Conservation (phyloP, 1,140 invertebrate genomes). For the Nautilus pompilius region DNA sequence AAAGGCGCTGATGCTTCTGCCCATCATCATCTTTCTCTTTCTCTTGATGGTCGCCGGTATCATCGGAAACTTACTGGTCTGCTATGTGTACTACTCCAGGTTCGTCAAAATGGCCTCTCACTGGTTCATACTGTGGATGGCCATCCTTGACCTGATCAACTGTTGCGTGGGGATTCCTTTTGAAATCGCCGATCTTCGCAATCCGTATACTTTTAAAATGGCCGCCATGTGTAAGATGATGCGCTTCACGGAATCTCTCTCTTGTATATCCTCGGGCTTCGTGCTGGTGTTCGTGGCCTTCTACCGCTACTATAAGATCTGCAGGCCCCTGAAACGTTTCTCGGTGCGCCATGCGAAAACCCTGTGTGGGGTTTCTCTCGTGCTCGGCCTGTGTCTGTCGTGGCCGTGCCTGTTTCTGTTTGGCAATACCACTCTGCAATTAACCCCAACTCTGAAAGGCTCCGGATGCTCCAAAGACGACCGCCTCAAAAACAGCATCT, state of each 20-base stretch:
- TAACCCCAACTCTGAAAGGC: neutral
- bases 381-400: neutral
- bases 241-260: neutral
- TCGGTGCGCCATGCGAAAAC: neutral
- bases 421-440: neutral
- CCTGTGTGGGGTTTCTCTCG: neutral
- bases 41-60: constrained; percentile 30
- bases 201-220: neutral
- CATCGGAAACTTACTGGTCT: constrained; percentile 31
- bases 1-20: constrained; percentile 15
- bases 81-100: constrained; percentile 28
- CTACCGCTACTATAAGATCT: constrained; percentile 3
- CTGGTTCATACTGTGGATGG: neutral
- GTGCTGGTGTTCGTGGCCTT: constrained; percentile 1
- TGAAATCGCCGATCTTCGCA: neutral
- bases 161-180: neutral
- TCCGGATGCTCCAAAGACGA: neutral
- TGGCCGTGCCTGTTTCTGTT: constrained; percentile 1
- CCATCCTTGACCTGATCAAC: neutral
- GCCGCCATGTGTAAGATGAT: neutral
- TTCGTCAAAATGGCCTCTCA: constrained; percentile 1
- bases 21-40: constrained; percentile 18
- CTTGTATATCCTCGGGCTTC: neutral
- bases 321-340: neutral
- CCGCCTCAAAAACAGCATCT: neutral